Base-by-base conservation (phyloP, 1,140 invertebrate genomes). In the Venturia canescens region DNA sequence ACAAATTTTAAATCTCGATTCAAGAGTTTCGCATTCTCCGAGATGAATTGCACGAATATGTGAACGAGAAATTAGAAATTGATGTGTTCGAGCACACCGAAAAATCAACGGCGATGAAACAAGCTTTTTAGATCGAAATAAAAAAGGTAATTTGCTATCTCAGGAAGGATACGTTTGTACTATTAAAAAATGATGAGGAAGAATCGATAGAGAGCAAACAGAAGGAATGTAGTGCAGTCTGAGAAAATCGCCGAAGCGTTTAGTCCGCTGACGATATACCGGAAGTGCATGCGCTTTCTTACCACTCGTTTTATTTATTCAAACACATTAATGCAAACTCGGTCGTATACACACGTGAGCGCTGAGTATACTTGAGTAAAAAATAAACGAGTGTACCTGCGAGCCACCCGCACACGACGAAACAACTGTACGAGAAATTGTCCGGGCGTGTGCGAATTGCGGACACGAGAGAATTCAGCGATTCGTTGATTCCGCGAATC, bases 401-500 rank as follows among this genome's bases (percentile, higher is more conserved):
- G n/a, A 53, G 15, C 3, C 50, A 53, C 50, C 50, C 50, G 11
- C 50, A 53, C n/a, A 53, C n/a, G 50, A n/a, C n/a, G n/a, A 16
- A 74, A 74, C n/a, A 13, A 50, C n/a, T 44, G 50, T 16, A 53
- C 71, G 44, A 27, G 34, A 26, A 31, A 71, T 71, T 18, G 69
- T 38, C 38, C 0, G 13, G 16, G 5, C 34, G 69, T 71, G 31
- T 44, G 69, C 34, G 29, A 3, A 18, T 16, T 21, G 15, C 27
- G 69, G 15, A 53, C 75, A 34, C 29, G 23, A 34, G 63, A 48
- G 78, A 44, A 79, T 23, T 79, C 78, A 57, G 29, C 67, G 67
- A 76, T 80, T 80, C 79, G 76, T 82, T 78, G 21, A 60, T 81
- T 78, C 75, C 13, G 57, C 66, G 74, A 81, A 81, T 77, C 57